These are phyloP conservation scores for Tokudaia tokunoshimensis DNA, from an alignment of 2,797 vertebrate genomes.

Conservation along the genomic window DNA sequence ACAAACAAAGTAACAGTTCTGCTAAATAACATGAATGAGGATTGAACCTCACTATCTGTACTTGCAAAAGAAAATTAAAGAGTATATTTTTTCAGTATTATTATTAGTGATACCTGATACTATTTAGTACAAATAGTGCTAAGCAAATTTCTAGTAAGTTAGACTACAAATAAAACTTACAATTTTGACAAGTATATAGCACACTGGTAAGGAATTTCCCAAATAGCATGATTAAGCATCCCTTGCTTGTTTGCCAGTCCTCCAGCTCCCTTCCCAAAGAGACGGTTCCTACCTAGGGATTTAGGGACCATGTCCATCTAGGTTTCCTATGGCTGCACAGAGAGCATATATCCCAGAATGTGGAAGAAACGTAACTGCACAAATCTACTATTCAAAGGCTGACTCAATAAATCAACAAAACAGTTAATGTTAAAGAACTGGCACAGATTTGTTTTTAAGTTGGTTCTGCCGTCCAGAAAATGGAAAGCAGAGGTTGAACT, in stretches of 20 bases:
- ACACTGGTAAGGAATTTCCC: neutral
- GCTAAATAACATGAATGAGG: neutral
- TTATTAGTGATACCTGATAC: neutral
- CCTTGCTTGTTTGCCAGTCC: neutral
- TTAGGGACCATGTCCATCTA: neutral
- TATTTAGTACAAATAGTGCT: neutral
- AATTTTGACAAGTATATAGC: neutral
- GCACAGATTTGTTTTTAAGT: neutral
- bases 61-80: slow-evolving; percentile 2
- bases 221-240: neutral
- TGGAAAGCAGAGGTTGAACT: neutral
- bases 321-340: neutral
- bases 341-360: neutral
- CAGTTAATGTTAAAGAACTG: neutral
- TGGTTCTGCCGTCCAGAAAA: slow-evolving; percentile 26
- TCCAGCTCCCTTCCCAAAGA: neutral
- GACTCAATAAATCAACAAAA: neutral
- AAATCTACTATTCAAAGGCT: neutral
- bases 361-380: neutral
- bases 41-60: neutral
- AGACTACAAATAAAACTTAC: neutral
- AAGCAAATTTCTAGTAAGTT: neutral
- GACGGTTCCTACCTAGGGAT: neutral
- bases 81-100: neutral
- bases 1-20: neutral